Conservation (phyloP, 2,797 vertebrate genomes). For the Diceros bicornis region DNA sequence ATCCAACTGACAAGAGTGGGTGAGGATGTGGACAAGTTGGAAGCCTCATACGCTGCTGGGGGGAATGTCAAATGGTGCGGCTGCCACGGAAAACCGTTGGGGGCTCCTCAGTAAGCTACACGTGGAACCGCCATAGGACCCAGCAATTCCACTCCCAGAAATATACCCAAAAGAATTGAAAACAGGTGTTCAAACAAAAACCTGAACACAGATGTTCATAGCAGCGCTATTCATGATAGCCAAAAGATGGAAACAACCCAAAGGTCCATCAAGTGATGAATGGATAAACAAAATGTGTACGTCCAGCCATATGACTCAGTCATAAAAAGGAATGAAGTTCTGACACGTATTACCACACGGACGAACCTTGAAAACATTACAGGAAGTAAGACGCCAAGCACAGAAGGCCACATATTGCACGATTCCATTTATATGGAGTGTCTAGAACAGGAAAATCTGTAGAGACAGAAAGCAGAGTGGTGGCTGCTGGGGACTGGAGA, state of each 20-base stretch:
- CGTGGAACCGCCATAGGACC: rapidly evolving
- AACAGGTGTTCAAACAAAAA: not conserved
- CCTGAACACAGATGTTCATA: rapidly evolving
- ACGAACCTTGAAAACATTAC: rapidly evolving
- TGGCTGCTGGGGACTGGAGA: rapidly evolving
- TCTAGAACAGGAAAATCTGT: not conserved
- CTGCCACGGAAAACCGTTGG: rapidly evolving
- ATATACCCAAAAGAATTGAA: not conserved
- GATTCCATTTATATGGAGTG: too few species aligned
- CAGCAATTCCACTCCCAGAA: not conserved
- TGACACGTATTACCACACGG: rapidly evolving
- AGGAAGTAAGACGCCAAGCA: not conserved
- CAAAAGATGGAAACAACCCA: not conserved
- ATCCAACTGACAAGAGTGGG: rapidly evolving
- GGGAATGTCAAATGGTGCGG: rapidly evolving
- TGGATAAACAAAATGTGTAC: rapidly evolving
- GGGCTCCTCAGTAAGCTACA: rapidly evolving
- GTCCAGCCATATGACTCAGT: rapidly evolving
- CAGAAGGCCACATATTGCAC: rapidly evolving
- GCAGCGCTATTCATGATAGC: not conserved
- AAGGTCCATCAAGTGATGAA: rapidly evolving
- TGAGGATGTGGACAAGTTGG: rapidly evolving
- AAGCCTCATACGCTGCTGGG: rapidly evolving
- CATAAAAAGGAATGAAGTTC: not conserved
- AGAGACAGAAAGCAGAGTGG: not conserved